A percentile compares a stretch with the other conserved stretches of the same genome.
phyloP scores from a whole-genome alignment of 1,140 invertebrate species.

The Ceratina calcarata region DNA sequence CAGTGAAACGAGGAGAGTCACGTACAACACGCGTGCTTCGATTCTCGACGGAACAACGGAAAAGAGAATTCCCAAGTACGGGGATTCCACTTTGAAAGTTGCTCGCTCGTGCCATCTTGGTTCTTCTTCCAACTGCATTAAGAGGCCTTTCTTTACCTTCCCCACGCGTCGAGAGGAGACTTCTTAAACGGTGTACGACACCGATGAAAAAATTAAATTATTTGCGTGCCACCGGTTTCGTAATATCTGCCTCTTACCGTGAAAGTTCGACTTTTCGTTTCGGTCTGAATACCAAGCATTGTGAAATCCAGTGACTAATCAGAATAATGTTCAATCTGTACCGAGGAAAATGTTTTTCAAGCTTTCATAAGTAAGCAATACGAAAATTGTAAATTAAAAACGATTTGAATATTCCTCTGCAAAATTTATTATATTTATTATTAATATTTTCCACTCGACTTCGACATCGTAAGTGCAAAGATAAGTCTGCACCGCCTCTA shows the following conservation, averaged over 20 bases:
- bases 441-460: no score
- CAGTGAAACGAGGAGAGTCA: neutral
- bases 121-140: conserved; percentile 41
- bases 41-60: conserved; percentile 29
- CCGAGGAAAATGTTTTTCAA: no score
- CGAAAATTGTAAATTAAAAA: no score
- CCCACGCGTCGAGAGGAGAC: neutral
- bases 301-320: no score
- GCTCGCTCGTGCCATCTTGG: neutral
- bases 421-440: no score
- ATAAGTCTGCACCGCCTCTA: no score
- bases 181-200: neutral
- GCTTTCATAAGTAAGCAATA: no score
- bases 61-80: neutral
- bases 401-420: no score
- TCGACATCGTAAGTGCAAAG: no score
- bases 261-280: neutral
- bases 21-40: conserved; percentile 25
- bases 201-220: neutral
- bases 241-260: no score
- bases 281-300: no score
- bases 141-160: conserved; percentile 24
- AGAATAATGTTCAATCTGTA: no score
- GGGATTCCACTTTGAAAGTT: conserved; percentile 17
- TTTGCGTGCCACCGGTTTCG: neutral